phyloP scores from a whole-genome alignment of 2,888 invertebrate species.

The Drosophila melanocephala region DNA sequence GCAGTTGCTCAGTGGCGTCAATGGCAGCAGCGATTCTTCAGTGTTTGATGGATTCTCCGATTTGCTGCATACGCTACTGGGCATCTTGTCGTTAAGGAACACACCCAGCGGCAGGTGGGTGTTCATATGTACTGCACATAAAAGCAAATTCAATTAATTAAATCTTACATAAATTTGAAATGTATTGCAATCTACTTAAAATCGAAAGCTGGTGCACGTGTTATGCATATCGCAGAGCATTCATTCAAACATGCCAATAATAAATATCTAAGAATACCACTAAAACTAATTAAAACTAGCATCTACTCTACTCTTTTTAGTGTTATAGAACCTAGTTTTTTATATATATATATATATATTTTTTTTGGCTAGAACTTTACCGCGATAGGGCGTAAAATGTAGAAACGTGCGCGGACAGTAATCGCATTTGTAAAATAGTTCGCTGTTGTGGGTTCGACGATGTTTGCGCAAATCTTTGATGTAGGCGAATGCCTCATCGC shows the following conservation, averaged over 20 bases:
- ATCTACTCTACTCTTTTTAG: slow-evolving; percentile 20
- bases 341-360: neutral
- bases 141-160: slow-evolving; percentile 13
- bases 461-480: slow-evolving; percentile 78
- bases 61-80: slow-evolving; percentile 28
- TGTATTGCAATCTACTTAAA: neutral
- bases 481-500: slow-evolving; percentile 66
- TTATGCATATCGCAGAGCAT: slow-evolving; percentile 41
- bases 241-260: slow-evolving; percentile 15
- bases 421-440: slow-evolving; percentile 79
- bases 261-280: neutral
- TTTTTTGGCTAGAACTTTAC: slow-evolving; percentile 59
- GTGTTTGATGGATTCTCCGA: slow-evolving; percentile 38
- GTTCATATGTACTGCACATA: slow-evolving; percentile 70
- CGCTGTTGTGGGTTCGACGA: slow-evolving; percentile 73
- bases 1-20: slow-evolving; percentile 59
- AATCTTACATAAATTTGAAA: neutral
- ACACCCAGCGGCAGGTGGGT: slow-evolving; percentile 74
- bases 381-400: slow-evolving; percentile 73
- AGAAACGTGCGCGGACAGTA: slow-evolving; percentile 73
- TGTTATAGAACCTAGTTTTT: neutral
- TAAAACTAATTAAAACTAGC: slow-evolving; percentile 13
- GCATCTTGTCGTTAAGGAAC: slow-evolving; percentile 67
- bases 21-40: slow-evolving; percentile 50
- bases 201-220: slow-evolving; percentile 43